Percentiles rank a stretch among this genome's conserved stretches.
Evolutionary conservation across 30 jellyfish, hydroid and myxozoan species (phyloP).

Genomic region (Turritopsis rubra): DNA sequence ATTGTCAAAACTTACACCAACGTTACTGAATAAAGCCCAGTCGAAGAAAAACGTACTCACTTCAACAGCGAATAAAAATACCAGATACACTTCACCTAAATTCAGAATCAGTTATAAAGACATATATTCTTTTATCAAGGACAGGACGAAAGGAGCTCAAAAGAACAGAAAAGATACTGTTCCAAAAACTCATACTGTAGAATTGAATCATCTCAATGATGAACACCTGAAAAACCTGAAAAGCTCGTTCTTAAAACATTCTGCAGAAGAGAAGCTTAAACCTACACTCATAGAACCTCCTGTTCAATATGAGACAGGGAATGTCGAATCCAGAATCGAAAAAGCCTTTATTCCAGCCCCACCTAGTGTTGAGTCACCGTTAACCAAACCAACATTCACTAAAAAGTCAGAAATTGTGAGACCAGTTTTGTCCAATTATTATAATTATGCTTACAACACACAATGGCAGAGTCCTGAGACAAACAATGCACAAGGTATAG

Average conservation of each 20-base stretch:
- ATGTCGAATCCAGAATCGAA: not conserved
- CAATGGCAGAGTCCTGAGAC: not conserved
- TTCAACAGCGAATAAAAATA: not conserved
- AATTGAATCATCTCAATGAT: not conserved
- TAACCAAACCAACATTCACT: not conserved
- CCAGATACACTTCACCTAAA: not conserved
- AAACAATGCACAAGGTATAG: not conserved
- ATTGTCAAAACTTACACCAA: conserved; percentile 19
- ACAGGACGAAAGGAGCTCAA: not conserved
- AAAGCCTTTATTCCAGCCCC: not conserved
- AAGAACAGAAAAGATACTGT: not conserved
- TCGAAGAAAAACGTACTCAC: not conserved
- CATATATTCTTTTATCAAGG: not conserved
- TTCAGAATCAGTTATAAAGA: not conserved
- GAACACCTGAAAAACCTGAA: not conserved
- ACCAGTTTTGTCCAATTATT: not conserved
- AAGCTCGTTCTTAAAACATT: not conserved
- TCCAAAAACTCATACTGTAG: not conserved
- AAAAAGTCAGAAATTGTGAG: not conserved
- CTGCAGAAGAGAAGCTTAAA: not conserved
- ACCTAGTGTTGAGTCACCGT: not conserved
- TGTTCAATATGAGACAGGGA: not conserved
- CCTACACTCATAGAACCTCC: not conserved
- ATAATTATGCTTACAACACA: not conserved
- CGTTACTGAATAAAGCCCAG: not conserved